Evolutionary conservation across 2,113 vertebrate genomes (phyloP), one percentile per base, ranked within the genome.

Genomic region (Rhipidura dahli): DNA sequence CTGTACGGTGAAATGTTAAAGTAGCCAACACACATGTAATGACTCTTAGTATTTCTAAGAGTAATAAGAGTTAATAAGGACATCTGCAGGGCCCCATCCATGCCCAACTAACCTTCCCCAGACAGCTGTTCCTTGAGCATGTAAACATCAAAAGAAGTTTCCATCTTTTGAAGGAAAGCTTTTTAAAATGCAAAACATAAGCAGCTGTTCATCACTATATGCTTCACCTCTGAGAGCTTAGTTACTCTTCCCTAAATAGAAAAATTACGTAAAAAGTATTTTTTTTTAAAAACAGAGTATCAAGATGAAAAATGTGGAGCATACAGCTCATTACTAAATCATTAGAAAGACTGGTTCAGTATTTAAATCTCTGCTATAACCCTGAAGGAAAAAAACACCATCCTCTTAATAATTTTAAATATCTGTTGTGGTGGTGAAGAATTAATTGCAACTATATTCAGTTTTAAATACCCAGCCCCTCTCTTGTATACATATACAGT

Each of bases 21-120:
- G 90, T 4, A 73, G 50, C 15, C 71, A 78, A 31, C 5, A 35
- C 6, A 71, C 11, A 33, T 28, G 20, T 17, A 72, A 0, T 27
- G 11, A 57, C 31, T 27, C 22, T 15, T 4, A 61, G 47, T 63
- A 54, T 49, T 56, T 70, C 40, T 37, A 37, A 37, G 40, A 69
- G 22, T 11, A 37, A 6, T 0, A 15, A 54, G n/a, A 40, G 10
- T 33, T 44, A n/a, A 24, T 2, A 22, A 0, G 1, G 63, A 65
- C 5, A 11, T 13, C 72, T 40, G 44, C 40, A 59, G 39, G 35
- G 21, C 49, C 23, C 39, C 26, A 35, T 5, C 33, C 39, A 47
- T 14, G 42, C 54, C 86, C 23, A 60, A 15, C 21, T 33, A 72
- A 72, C 30, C 75, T 54, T 60, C 26, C 31, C 8, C 50, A 39